Evolutionary conservation across 2,797 vertebrate genomes (phyloP), one percentile per base, ranked within the genome.

Genomic region (Siniperca undulata): DNA sequence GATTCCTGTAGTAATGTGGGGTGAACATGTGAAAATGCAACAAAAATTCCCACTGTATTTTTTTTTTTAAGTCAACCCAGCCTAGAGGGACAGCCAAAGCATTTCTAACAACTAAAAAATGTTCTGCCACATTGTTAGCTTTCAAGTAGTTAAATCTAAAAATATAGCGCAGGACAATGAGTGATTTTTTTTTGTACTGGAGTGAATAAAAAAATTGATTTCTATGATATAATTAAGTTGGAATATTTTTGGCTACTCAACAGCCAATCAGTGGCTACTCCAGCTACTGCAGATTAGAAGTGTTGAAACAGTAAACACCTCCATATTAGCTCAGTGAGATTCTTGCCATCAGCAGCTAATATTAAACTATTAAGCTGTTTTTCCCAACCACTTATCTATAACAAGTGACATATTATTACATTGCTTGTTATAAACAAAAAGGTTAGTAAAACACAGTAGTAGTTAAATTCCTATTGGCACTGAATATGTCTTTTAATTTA

Each of bases 11-110:
- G 22, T 59, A 60, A 44, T 52, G 24, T 42, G 13, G 7, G 3
- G 8, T 60, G 8, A 64, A 48, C 0, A 70, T 44, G 16, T 61
- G n/a, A 56, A 44, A 58, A 48, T 42, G 34, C 48, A 20, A 44
- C 7, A 24, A 42, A 53, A 48, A 69, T n/a, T 17, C 3, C 8
- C 10, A 36, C 9, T 58, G 30, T 27, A 40, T 62, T 70, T 66
- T 27, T n/a, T 27, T 27, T 52, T 68, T 56, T 27, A 77, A 58
- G 12, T 70, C 70, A 71, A 42, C 20, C 44, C 20, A 80, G 4
- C 10, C 16, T 42, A 69, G 10, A 5, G 17, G 52, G 14, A 71
- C 9, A 71, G 36, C 22, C 30, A 59, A 52, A 48, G 34, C 68
- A 71, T 60, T 8, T 77, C 11, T 11, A 30, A 46, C 42, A 50